Evolutionary conservation across 2,113 vertebrate genomes (phyloP).

Genomic region (Tor tambroides): DNA sequence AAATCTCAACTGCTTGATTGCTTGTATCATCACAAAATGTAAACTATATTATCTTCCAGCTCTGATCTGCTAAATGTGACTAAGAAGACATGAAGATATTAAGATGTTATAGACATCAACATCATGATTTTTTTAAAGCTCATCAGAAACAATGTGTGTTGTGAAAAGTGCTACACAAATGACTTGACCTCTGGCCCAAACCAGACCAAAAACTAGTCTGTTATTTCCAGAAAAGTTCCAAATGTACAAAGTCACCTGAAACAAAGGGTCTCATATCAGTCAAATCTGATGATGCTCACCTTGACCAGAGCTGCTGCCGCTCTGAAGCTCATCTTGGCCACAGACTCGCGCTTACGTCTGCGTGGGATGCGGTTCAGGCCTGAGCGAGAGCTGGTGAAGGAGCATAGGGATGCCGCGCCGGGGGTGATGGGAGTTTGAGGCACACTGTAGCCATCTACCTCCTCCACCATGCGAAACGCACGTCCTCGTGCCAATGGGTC

Average conservation of each 20-base stretch:
- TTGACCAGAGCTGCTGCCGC: constrained; percentile 93
- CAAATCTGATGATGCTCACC: constrained; percentile 65
- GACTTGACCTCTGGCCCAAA: neutral
- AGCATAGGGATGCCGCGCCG: constrained; percentile 90
- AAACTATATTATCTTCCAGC: no score
- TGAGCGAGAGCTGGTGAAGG: constrained; percentile 96
- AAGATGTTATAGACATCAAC: neutral
- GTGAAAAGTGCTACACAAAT: neutral
- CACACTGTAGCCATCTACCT: constrained; percentile 88
- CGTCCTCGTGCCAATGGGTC: constrained; percentile 93
- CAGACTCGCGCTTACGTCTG: constrained; percentile 92
- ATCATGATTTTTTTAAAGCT: neutral
- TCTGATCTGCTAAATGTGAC: neutral
- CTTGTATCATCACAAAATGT: no score
- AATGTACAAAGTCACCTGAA: neutral
- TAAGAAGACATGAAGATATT: neutral
- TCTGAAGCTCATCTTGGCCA: constrained; percentile 98
- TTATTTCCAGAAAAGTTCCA: neutral
- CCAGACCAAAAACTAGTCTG: neutral
- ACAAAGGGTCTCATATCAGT: neutral
- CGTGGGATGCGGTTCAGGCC: constrained; percentile 90
- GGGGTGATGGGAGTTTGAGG: constrained; percentile 94
- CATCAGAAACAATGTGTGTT: neutral
- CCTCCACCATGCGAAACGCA: constrained; percentile 93
- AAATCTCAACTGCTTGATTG: no score